Evolutionary conservation across 1,140 invertebrate genomes (phyloP), one percentile per base, ranked within the genome.

Genomic region (Philotrypesis tridentata): DNA sequence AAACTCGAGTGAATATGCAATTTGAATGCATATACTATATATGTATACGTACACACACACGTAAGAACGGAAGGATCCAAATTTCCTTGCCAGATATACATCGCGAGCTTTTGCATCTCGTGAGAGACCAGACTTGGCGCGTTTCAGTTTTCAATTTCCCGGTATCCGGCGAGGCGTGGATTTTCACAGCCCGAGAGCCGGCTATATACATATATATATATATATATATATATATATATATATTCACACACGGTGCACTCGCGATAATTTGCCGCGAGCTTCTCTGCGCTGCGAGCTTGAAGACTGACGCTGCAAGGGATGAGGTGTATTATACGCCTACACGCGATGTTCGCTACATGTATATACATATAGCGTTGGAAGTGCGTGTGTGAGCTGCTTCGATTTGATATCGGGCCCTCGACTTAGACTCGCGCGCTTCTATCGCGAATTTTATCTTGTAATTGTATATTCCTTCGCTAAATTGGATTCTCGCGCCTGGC

Each of bases 61-160:
- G n/a, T 4, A 63, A 3, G 27, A 65, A 65, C 25, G 27, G 11
- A 65, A 29, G 27, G 63, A 65, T 23, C 63, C 48, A 55, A 55
- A 55, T 55, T 55, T 55, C 48, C 48, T n/a, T 55, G 48, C 48
- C 6, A 55, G 14, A 55, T 55, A 55, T 4, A 55, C 21, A 55
- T 55, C 48, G 14, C 21, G 48, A 55, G 48, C 5, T 14, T 17
- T n/a, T 55, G 17, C 48, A n/a, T 55, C 1, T 55, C 21, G 48
- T n/a, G 48, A 55, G 48, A 55, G 48, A 17, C 48, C 21, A 55
- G 48, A 55, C 2, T 55, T 5, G 21, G 48, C 48, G 48, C 21
- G 21, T 55, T 55, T 67, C 74, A 43, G 33, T 76, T 76, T 67
- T 67, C 33, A 76, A 76, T 76, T 65, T 76, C 74, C 23, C 60